phyloP scores from a whole-genome alignment of 2,888 invertebrate species.

The Dryococelus australis region DNA sequence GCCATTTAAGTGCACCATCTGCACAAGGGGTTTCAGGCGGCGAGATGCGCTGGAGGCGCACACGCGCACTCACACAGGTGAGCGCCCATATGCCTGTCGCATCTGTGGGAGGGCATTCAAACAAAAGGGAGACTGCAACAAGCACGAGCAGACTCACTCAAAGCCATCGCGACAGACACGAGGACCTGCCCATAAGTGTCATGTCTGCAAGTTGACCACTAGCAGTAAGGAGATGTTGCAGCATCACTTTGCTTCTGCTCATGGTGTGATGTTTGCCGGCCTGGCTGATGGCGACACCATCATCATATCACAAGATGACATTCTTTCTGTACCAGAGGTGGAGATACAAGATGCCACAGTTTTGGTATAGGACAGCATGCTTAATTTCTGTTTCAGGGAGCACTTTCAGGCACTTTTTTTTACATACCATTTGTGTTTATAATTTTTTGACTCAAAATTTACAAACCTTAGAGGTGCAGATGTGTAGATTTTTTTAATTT shows the following conservation, averaged over 20 bases:
- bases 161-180: neutral
- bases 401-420: neutral
- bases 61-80: conserved; percentile 44
- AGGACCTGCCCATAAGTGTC: neutral
- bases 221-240: neutral
- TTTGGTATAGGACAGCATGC: neutral
- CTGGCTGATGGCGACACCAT: neutral
- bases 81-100: conserved; percentile 44
- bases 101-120: conserved; percentile 44
- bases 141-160: conserved; percentile 47
- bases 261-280: neutral
- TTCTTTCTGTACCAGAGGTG: neutral
- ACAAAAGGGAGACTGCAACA: conserved; percentile 46
- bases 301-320: neutral
- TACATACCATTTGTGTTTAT: neutral
- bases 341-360: conserved; percentile 5
- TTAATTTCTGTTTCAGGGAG: neutral
- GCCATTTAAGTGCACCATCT: conserved; percentile 42
- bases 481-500: no score
- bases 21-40: conserved; percentile 43
- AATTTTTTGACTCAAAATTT: neutral
- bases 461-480: no score
- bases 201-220: neutral
- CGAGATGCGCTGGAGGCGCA: conserved; percentile 45
- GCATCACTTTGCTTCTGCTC: neutral